Percentiles rank a stretch among this genome's conserved stretches.
phyloP scores from a whole-genome alignment of 2,113 vertebrate species.

The Dinomys branickii region DNA sequence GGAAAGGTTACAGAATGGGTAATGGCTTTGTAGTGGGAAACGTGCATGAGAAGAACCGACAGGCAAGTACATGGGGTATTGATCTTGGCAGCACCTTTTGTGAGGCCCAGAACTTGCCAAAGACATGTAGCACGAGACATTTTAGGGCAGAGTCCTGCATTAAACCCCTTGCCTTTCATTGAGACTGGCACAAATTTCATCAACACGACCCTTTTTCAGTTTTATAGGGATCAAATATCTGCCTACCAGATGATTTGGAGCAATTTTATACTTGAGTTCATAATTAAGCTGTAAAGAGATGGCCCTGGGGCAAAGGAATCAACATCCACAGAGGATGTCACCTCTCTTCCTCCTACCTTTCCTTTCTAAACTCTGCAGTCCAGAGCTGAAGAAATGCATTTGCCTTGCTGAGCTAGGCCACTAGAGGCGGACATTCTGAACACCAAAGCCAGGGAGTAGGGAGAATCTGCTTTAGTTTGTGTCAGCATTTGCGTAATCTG shows the following conservation, averaged over 20 bases:
- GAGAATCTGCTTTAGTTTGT: background rate
- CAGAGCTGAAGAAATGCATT: background rate
- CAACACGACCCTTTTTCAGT: background rate
- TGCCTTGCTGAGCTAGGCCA: background rate
- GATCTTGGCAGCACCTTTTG: slow-evolving; percentile 54
- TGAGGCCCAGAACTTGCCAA: slow-evolving; percentile 39
- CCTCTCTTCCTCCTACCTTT: background rate
- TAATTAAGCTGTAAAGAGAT: slow-evolving; percentile 20
- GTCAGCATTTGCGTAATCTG: background rate
- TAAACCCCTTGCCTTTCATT: slow-evolving; percentile 5
- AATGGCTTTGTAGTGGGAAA: slow-evolving; percentile 68
- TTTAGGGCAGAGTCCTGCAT: background rate
- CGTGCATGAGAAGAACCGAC: slow-evolving; percentile 34
- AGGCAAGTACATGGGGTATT: slow-evolving; percentile 31
- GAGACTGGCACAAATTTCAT: slow-evolving; percentile 14
- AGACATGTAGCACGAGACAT: background rate
- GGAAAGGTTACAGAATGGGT: slow-evolving; percentile 70
- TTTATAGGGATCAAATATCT: slow-evolving; percentile 52
- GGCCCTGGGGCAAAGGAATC: background rate
- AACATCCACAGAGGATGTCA: background rate
- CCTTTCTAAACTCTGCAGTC: slow-evolving; percentile 21
- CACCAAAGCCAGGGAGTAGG: background rate
- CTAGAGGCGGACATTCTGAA: background rate
- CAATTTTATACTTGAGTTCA: slow-evolving; percentile 54
- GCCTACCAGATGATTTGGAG: slow-evolving; percentile 30